phyloP scores from a whole-genome alignment of 2,113 vertebrate genomes.

The Callorhinus ursinus region DNA sequence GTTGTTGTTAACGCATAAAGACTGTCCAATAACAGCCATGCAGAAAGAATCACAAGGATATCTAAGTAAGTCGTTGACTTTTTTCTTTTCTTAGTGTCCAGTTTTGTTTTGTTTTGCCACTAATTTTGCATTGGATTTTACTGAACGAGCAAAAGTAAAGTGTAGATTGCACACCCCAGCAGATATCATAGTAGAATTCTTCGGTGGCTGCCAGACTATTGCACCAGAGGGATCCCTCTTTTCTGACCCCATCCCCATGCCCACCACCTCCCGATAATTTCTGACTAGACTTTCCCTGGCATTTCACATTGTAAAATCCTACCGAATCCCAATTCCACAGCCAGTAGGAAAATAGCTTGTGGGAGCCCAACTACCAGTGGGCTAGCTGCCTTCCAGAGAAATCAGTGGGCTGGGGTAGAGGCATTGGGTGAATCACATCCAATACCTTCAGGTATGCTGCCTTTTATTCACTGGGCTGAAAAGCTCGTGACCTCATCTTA shows the following conservation, averaged over 20 bases:
- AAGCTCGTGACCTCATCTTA: neutral
- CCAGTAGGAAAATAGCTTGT: neutral
- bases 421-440: neutral
- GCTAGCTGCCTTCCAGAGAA: neutral
- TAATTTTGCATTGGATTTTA: slow-evolving; percentile 35
- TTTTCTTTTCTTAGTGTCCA: slow-evolving; percentile 49
- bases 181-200: neutral
- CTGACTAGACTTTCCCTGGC: neutral
- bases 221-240: neutral
- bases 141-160: neutral
- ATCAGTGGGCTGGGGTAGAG: neutral
- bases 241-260: neutral
- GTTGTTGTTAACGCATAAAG: slow-evolving; percentile 99
- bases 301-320: slow-evolving; percentile 39
- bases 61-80: slow-evolving; percentile 94
- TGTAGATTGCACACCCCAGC: neutral
- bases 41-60: slow-evolving; percentile 99
- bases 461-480: neutral
- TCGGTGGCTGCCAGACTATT: neutral
- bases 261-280: neutral
- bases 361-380: neutral
- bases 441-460: neutral
- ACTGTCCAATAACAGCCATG: slow-evolving; percentile 99
- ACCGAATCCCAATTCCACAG: neutral
- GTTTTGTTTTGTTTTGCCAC: neutral